These are phyloP conservation scores for Hyla sarda DNA, from an alignment of 2,113 vertebrate genomes.

Conservation along the genomic window DNA sequence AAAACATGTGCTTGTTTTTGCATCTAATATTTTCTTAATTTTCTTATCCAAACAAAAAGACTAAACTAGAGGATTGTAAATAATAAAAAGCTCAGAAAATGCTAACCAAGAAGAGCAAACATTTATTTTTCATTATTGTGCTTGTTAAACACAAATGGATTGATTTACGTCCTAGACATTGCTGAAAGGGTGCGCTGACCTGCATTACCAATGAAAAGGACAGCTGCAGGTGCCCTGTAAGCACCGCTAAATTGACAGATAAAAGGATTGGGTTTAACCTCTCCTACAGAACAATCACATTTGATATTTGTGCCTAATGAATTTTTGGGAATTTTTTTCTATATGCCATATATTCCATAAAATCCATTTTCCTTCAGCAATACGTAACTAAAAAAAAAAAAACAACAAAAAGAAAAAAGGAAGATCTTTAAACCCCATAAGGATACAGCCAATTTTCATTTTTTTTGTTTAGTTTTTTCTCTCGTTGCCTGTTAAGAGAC, in stretches of 20 bases:
- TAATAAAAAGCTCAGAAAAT: conserved; percentile 51
- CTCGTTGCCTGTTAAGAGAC: too few relatives aligned
- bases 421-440: too few relatives aligned
- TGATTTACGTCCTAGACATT: conserved; percentile 39
- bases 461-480: too few relatives aligned
- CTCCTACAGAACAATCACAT: neutral
- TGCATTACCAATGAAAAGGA: conserved; percentile 37
- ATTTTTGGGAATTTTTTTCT: too few relatives aligned
- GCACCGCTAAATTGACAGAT: conserved; percentile 1
- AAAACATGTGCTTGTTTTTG: conserved; percentile 37
- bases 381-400: too few relatives aligned
- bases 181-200: conserved; percentile 32
- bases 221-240: conserved; percentile 15
- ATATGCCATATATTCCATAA: too few relatives aligned
- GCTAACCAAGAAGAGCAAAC: conserved; percentile 45
- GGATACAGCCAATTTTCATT: too few relatives aligned
- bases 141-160: conserved; percentile 54
- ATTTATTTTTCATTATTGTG: conserved; percentile 55
- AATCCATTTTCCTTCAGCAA: too few relatives aligned
- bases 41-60: conserved; percentile 47
- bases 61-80: conserved; percentile 55
- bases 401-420: too few relatives aligned
- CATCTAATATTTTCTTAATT: conserved; percentile 45
- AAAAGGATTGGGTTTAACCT: conserved; percentile 35
- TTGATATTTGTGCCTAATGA: neutral